Conservation (phyloP, 2,113 vertebrate genomes). For the Formicarius rufipectus region DNA sequence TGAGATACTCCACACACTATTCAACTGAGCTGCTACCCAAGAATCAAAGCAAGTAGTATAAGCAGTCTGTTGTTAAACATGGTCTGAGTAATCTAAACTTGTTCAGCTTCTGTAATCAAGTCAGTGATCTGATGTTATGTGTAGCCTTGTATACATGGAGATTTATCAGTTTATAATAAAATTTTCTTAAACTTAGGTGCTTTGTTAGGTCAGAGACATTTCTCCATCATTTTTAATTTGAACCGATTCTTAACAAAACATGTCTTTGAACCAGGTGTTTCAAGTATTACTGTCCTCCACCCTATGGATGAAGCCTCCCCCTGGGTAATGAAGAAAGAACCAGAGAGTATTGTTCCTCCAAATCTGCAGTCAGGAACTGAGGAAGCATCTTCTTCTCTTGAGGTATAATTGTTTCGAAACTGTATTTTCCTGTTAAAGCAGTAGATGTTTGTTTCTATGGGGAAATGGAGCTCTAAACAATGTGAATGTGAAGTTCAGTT, state of each 20-base stretch:
- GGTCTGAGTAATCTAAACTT: not conserved
- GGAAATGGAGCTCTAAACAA: not conserved
- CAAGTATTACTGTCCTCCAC: slow-evolving; percentile 82
- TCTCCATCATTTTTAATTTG: not conserved
- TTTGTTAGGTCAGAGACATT: not conserved
- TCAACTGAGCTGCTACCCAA: not conserved
- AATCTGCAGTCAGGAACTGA: slow-evolving; percentile 78
- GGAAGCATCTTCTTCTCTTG: slow-evolving; percentile 72
- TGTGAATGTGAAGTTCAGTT: not conserved
- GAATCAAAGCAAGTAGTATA: not conserved
- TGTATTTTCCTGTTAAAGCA: not conserved
- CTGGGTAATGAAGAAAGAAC: slow-evolving; percentile 82
- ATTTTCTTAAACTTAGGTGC: not conserved
- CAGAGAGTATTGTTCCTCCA: slow-evolving; percentile 77
- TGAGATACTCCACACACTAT: not conserved
- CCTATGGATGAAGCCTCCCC: slow-evolving; percentile 77
- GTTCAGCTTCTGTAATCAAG: not conserved
- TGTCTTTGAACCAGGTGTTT: slow-evolving; percentile 72
- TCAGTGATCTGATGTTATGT: not conserved
- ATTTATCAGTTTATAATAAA: not conserved
- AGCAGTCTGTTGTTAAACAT: not conserved
- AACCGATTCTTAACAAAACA: not conserved
- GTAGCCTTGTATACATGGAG: not conserved
- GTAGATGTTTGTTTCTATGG: not conserved
- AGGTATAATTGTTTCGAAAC: slow-evolving; percentile 74